phyloP scores from a whole-genome alignment of 2,113 vertebrate species.

The Callorhinus ursinus region DNA sequence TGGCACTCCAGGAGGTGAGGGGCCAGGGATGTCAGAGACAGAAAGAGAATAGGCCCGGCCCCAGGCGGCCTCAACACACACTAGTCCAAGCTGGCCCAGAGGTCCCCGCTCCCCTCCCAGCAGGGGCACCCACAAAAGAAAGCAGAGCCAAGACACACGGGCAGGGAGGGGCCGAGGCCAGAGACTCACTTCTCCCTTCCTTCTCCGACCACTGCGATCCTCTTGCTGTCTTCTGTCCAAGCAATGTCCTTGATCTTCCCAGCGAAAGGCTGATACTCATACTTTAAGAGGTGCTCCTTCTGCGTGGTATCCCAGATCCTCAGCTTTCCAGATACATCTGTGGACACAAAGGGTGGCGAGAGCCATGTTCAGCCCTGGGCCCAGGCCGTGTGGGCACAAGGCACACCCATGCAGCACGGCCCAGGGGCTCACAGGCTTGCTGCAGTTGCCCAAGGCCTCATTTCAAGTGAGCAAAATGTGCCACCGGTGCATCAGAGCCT shows the following conservation, averaged over 20 bases:
- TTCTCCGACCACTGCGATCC: constrained; percentile 95
- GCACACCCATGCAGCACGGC: not conserved
- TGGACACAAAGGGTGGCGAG: not conserved
- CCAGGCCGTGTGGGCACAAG: not conserved
- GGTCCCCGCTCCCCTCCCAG: not conserved
- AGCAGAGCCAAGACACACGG: not conserved
- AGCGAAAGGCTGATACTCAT: constrained; percentile 95
- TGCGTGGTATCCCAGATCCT: constrained; percentile 99
- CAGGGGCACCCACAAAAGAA: not conserved
- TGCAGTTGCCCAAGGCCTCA: not conserved
- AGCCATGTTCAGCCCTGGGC: accelerated
- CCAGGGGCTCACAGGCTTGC: constrained; percentile 3
- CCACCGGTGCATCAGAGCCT: not conserved
- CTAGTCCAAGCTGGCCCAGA: accelerated
- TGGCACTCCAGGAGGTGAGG: not conserved
- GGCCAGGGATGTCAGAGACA: not conserved
- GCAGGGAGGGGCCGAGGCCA: not conserved
- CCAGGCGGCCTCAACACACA: not conserved
- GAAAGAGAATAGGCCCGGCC: not conserved
- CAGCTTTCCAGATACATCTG: constrained; percentile 95
- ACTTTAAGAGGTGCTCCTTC: constrained; percentile 97
- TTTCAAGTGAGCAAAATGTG: not conserved
- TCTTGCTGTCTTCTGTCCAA: constrained; percentile 98
- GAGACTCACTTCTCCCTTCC: constrained; percentile 95
- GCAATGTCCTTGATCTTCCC: constrained; percentile 96